Percentiles rank a stretch among this genome's conserved stretches.
These are phyloP conservation scores for Ascidia mentula DNA, from an alignment of 23 tunicate genomes.

Conservation along the genomic window DNA sequence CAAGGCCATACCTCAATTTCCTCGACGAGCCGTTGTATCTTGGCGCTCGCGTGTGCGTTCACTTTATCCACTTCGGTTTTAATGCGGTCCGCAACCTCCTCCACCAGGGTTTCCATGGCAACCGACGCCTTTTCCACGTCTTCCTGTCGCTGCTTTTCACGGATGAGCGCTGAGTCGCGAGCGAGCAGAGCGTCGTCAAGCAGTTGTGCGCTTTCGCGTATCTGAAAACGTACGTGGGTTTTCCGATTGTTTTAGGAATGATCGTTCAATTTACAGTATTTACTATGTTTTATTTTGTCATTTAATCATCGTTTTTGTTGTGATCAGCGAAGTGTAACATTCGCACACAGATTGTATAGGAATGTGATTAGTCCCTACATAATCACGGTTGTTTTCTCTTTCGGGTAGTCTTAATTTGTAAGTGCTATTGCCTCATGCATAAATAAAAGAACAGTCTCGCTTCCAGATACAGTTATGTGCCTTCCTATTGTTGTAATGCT, in stretches of 20 bases:
- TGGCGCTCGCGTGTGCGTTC: slow-evolving; percentile 32
- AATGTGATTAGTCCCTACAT: no score
- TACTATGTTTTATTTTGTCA: no score
- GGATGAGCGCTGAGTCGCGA: slow-evolving; percentile 63
- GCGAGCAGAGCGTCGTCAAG: slow-evolving; percentile 70
- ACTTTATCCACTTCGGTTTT: slow-evolving; percentile 66
- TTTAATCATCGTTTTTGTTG: no score
- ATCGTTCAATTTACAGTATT: no score
- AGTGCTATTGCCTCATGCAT: no score
- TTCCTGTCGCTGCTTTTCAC: slow-evolving; percentile 49
- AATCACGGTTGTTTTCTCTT: no score
- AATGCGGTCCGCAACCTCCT: slow-evolving; percentile 71
- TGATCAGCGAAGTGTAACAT: no score
- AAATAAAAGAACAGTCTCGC: no score
- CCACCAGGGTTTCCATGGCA: slow-evolving; percentile 81
- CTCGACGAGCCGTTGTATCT: slow-evolving; percentile 41
- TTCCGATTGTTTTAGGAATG: neutral
- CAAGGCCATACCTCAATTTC: slow-evolving; percentile 66
- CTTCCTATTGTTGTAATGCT: no score
- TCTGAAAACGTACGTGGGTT: slow-evolving; percentile 7
- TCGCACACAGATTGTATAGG: no score
- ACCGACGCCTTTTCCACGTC: slow-evolving; percentile 48
- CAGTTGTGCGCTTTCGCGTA: slow-evolving; percentile 61
- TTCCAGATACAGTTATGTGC: no score
- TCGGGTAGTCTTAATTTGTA: no score